These are phyloP conservation scores for Amitus sp. DNA, from an alignment of 2,888 invertebrate genomes.

Conservation along the genomic window DNA sequence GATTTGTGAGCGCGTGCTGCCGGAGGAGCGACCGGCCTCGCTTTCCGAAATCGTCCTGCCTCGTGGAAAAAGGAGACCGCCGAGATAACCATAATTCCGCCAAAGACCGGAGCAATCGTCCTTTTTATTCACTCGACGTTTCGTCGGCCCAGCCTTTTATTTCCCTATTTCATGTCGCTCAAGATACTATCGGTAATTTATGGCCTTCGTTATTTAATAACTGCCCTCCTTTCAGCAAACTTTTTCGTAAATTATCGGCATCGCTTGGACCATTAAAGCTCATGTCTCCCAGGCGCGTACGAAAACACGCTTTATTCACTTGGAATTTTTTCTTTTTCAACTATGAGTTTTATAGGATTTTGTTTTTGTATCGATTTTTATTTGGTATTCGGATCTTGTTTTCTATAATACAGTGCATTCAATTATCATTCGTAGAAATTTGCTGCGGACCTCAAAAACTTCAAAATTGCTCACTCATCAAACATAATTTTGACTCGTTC, in stretches of 20 bases:
- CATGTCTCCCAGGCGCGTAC: too few species aligned
- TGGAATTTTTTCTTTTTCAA: too few species aligned
- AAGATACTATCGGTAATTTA: background rate
- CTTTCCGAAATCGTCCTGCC: slow-evolving; percentile 15
- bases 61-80: slow-evolving; percentile 10
- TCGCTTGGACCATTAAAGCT: too few species aligned
- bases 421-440: too few species aligned
- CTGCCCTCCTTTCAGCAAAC: background rate
- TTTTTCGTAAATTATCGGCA: background rate
- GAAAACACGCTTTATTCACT: too few species aligned
- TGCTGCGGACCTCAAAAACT: too few species aligned
- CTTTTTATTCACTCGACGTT: background rate
- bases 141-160: background rate
- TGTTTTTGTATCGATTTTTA: too few species aligned
- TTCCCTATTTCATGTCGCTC: background rate
- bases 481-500: too few species aligned
- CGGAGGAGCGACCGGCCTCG: slow-evolving; percentile 2
- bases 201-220: background rate
- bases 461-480: too few species aligned
- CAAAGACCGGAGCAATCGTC: background rate
- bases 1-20: slow-evolving; percentile 32
- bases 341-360: too few species aligned
- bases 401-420: too few species aligned
- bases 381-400: too few species aligned
- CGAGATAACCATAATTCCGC: slow-evolving; percentile 24